phyloP scores from a whole-genome alignment of 2,797 vertebrate genomes.

The Girardinus metallicus region DNA sequence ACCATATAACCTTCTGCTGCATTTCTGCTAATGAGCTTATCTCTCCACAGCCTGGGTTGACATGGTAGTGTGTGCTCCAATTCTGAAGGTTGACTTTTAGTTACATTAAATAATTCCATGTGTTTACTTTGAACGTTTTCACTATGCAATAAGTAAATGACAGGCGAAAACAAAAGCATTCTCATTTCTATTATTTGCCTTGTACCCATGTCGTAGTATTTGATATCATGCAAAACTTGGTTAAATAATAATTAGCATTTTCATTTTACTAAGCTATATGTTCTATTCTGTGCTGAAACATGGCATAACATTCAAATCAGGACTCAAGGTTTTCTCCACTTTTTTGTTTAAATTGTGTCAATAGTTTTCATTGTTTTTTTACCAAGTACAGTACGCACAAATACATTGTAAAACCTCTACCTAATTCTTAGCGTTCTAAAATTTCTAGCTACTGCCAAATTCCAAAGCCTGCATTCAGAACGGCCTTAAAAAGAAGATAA shows the following conservation, averaged over 20 bases:
- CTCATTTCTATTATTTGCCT: not conserved
- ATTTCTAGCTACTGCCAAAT: not conserved
- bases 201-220: not conserved
- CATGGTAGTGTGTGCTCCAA: not conserved
- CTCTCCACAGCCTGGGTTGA: not conserved
- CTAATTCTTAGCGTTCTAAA: not conserved
- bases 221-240: not conserved
- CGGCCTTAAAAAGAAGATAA: not conserved
- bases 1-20: not conserved
- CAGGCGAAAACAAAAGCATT: not conserved
- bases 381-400: not conserved
- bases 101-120: not conserved
- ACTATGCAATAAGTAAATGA: not conserved
- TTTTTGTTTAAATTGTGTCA: not conserved
- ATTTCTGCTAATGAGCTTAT: conserved; percentile 3
- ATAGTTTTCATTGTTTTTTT: not conserved
- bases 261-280: not conserved
- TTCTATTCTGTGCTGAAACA: not conserved
- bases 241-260: not conserved
- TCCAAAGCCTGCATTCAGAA: not conserved
- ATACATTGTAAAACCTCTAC: not conserved
- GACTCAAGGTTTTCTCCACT: not conserved
- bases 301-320: not conserved
- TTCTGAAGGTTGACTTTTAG: not conserved
- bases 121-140: not conserved